A percentile compares a stretch with the other conserved stretches of the same genome.
Conservation (phyloP, 92 coral and sea anemone species). For the Meandrina meandrites region DNA sequence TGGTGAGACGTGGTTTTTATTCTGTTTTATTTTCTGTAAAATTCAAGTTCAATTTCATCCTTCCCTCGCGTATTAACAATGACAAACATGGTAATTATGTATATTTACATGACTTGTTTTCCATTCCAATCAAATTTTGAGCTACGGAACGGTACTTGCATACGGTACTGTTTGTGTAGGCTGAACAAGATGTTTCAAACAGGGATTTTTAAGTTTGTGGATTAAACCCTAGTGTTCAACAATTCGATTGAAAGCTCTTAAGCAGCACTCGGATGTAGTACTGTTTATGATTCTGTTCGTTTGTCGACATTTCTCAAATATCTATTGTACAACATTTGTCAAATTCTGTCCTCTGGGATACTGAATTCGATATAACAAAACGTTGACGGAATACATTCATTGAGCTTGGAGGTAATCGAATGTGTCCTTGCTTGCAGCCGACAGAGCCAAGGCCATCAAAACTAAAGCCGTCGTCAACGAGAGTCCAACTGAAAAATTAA, state of each 20-base stretch:
- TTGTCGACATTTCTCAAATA: not conserved
- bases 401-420: not conserved
- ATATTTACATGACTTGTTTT: no score
- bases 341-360: not conserved
- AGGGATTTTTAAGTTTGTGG: no score
- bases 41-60: no score
- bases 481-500: conserved; percentile 93
- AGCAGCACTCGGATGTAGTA: not conserved
- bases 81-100: no score
- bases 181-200: no score
- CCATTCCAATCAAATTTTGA: no score
- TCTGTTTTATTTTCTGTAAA: no score
- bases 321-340: not conserved
- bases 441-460: conserved; percentile 90
- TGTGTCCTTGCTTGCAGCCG: conserved; percentile 52
- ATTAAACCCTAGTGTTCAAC: not conserved
- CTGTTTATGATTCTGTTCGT: not conserved
- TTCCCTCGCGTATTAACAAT: not conserved
- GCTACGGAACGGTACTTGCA: no score
- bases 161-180: no score
- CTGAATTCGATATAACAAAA: not conserved
- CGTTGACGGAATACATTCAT: no score
- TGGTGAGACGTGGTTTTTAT: conserved; percentile 59
- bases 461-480: conserved; percentile 91
- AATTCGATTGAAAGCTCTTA: not conserved